Percentiles rank a stretch among this genome's conserved stretches.
These are phyloP conservation scores for Meles meles DNA, from an alignment of 2,113 vertebrate genomes.

Conservation along the genomic window DNA sequence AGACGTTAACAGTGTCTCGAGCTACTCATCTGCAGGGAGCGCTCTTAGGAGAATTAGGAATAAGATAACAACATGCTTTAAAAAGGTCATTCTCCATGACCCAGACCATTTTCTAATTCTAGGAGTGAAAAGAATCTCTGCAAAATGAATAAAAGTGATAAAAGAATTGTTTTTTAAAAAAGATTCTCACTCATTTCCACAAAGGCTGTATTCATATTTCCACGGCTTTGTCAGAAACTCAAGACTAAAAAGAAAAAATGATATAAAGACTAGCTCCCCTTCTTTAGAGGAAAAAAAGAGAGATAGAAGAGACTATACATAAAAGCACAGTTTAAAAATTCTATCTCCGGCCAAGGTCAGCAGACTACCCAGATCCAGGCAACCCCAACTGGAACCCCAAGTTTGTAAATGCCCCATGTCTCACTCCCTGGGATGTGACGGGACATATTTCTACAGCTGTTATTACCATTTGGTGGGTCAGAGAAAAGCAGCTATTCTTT, in stretches of 20 bases:
- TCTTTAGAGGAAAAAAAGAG: slow-evolving; percentile 3
- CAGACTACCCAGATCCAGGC: background rate
- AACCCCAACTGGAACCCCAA: background rate
- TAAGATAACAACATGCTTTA: slow-evolving; percentile 37
- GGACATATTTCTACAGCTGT: background rate
- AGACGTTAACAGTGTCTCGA: background rate
- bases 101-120: slow-evolving; percentile 25
- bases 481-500: background rate
- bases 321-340: slow-evolving; percentile 16
- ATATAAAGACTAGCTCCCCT: slow-evolving; percentile 5
- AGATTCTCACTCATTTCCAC: slow-evolving; percentile 46
- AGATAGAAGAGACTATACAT: background rate
- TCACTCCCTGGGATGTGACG: background rate
- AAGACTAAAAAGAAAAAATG: slow-evolving; percentile 19
- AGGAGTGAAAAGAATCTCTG: background rate
- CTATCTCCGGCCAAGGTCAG: slow-evolving; percentile 10
- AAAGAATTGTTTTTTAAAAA: slow-evolving; percentile 44
- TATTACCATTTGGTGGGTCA: background rate
- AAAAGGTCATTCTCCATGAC: slow-evolving; percentile 22
- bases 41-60: background rate
- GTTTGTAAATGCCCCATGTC: background rate
- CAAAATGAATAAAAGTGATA: slow-evolving; percentile 45
- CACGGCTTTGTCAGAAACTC: slow-evolving; percentile 43
- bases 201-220: slow-evolving; percentile 52
- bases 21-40: background rate